Evolutionary conservation across 2,888 invertebrate species (phyloP), one percentile per base, ranked within the genome.

Genomic region (Gortyna flavago): DNA sequence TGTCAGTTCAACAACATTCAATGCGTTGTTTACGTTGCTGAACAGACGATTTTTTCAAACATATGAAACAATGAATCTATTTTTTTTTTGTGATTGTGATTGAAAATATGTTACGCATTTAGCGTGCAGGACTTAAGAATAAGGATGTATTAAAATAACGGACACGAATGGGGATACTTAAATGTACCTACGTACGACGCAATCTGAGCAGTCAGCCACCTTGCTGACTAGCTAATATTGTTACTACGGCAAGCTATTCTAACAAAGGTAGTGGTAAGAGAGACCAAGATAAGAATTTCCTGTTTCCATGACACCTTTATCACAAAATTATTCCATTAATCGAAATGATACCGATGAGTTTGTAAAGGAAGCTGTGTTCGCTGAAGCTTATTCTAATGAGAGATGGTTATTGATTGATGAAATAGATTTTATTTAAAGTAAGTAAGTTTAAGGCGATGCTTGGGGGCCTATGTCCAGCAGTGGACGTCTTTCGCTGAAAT

Each of bases 271-370:
- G 35, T 25, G 35, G 13, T 35, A 64, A 38, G 38, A 5, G 16
- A 32, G 16, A 29, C 13, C 21, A 41, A 65, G 32, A 2, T 21
- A 48, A 68, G 21, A 69, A 44, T 11, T 32, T 44, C 16, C 18
- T 13, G 44, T 72, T 48, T 68, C 32, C 21, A 44, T n/a, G n/a
- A 66, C 18, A 48, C 13, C 11, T 25, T 29, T 29, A 67, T 21
- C 44, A 67, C 11, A 32, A 71, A 72, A 73, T 72, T 8, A 73
- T 54, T 29, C 18, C 38, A 54, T 18, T 73, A 8, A 54, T 41
- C 7, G 7, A 54, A 25, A 73, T 70, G 18, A 18, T 29, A 72
- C 2, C 25, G 5, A 54, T 32, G 25, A 48, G 6, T 54, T 72
- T 32, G 11, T 54, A 72, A 41, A 72, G 25, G 29, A 54, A 32